Evolutionary conservation across 2,888 invertebrate genomes (phyloP).

Genomic region (Crepidodera aurea): DNA sequence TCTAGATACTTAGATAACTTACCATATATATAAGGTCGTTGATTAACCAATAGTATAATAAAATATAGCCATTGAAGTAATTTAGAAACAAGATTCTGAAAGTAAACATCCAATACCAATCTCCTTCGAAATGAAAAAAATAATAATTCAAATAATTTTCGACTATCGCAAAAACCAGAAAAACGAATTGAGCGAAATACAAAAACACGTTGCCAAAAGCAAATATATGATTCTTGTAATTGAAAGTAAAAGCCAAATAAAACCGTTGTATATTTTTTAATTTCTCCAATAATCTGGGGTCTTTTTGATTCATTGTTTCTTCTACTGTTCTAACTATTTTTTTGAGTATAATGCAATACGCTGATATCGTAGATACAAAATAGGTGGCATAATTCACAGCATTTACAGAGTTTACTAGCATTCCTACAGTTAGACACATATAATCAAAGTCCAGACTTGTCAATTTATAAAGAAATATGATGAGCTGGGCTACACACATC

Average conservation of each 20-base stretch:
- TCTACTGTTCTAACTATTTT: not conserved
- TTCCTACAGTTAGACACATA: not conserved
- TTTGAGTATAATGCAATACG: not conserved
- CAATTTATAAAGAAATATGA: not conserved
- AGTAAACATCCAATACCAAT: slow-evolving; percentile 3
- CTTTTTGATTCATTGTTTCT: not conserved
- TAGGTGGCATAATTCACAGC: not conserved
- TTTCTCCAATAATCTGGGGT: slow-evolving; percentile 7
- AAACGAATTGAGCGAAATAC: slow-evolving; percentile 10
- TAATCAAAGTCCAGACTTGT: not conserved
- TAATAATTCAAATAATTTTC: slow-evolving; percentile 16
- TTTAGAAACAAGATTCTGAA: not conserved
- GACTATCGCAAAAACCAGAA: slow-evolving; percentile 12
- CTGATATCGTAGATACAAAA: not conserved
- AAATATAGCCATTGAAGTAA: not conserved
- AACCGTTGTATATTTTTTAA: slow-evolving; percentile 15
- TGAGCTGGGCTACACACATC: not conserved
- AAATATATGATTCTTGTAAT: slow-evolving; percentile 21
- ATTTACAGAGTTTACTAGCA: not conserved
- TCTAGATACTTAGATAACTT: no score
- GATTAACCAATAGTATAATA: not conserved
- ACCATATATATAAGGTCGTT: no score
- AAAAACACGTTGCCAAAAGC: slow-evolving; percentile 5
- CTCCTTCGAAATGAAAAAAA: not conserved
- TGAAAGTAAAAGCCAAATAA: slow-evolving; percentile 20